These are phyloP conservation scores for Scyliorhinus canicula DNA, from an alignment of 2,797 vertebrate species.

Conservation along the genomic window DNA sequence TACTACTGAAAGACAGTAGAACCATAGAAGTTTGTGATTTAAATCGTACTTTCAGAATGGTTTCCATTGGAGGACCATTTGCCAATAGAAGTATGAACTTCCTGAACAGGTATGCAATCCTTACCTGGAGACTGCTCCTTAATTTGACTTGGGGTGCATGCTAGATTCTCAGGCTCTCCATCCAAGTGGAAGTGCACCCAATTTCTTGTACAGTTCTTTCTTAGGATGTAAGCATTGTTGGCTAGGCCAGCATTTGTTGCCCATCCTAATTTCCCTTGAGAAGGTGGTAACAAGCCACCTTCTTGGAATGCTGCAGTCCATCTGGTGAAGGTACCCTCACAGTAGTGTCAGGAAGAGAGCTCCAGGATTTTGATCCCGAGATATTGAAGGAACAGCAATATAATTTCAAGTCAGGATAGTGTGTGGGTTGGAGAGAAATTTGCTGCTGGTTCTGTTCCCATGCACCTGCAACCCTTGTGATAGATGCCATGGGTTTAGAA, in stretches of 20 bases:
- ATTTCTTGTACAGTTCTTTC: not conserved
- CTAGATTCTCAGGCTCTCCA: not conserved
- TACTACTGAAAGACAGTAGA: too few species aligned
- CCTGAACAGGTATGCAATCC: too few species aligned
- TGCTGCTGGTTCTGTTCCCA: not conserved
- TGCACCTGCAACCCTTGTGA: not conserved
- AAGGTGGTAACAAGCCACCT: not conserved
- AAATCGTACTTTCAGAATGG: too few species aligned
- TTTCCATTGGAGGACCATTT: too few species aligned
- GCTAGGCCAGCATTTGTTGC: too few species aligned
- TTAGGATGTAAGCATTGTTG: not conserved
- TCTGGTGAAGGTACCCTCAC: not conserved
- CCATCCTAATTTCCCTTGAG: not conserved
- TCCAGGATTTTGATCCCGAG: not conserved
- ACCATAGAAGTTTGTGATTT: too few species aligned
- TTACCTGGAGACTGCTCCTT: too few species aligned
- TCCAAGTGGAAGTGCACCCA: not conserved
- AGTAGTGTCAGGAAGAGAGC: not conserved
- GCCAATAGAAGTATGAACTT: too few species aligned
- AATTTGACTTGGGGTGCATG: not conserved
- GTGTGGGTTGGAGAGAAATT: not conserved
- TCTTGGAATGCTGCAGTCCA: not conserved
- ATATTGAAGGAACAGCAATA: not conserved
- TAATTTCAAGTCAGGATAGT: not conserved
- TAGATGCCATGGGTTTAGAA: too few species aligned